Conservation (phyloP, 2,113 vertebrate genomes). For the Alosa alosa region DNA sequence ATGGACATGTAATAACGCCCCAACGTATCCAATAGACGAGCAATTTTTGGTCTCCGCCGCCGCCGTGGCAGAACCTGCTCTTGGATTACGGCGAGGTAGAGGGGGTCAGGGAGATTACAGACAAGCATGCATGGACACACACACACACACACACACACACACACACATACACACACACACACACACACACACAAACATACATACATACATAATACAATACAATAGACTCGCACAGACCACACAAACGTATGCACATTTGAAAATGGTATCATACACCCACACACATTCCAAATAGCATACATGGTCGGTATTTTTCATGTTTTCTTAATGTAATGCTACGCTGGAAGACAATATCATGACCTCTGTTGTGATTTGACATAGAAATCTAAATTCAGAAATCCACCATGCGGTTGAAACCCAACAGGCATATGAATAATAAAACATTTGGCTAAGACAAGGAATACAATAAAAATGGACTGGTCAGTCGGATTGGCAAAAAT, state of each 20-base stretch:
- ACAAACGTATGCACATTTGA: neutral
- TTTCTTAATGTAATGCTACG: neutral
- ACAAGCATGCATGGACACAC: neutral
- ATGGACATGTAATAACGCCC: neutral
- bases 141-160: neutral
- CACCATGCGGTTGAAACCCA: neutral
- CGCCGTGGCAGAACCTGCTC: neutral
- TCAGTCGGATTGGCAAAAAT: neutral
- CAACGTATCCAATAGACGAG: neutral
- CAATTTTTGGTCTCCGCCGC: neutral
- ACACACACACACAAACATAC: neutral
- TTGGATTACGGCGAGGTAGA: neutral
- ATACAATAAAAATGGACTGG: neutral
- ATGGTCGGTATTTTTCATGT: neutral
- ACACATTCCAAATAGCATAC: neutral
- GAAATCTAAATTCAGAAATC: neutral
- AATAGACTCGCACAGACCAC: neutral
- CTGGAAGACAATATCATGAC: neutral
- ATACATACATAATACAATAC: neutral
- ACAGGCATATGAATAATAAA: neutral
- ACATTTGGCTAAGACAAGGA: neutral
- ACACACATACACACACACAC: neutral
- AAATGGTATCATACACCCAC: neutral
- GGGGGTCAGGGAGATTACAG: neutral
- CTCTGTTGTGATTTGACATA: neutral